These are phyloP conservation scores for Sterrhoptilus dennistouni DNA, from an alignment of 2,113 vertebrate species.

Conservation along the genomic window DNA sequence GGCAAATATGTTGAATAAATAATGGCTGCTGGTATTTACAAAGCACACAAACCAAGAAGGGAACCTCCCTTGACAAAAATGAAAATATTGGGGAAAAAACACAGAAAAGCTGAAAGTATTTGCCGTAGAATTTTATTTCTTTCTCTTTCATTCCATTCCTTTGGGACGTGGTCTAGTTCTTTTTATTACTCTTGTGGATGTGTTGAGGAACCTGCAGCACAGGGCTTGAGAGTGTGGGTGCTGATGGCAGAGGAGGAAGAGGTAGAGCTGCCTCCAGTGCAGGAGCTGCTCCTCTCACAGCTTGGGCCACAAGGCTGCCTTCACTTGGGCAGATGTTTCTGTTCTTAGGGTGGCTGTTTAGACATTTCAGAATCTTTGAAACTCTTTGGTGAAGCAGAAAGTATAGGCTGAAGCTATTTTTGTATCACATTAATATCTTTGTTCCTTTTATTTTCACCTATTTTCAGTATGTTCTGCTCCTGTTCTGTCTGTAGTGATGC, in stretches of 20 bases:
- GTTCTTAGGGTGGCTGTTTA: background rate
- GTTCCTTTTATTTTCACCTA: background rate
- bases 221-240: background rate
- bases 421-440: background rate
- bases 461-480: background rate
- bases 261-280: background rate
- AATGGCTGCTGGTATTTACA: conserved; percentile 44
- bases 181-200: conserved; percentile 18
- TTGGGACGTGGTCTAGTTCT: conserved; percentile 24
- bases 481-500: background rate
- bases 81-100: background rate
- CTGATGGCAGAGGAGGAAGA: background rate
- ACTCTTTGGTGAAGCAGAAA: background rate
- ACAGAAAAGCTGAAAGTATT: background rate
- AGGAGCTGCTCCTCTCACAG: background rate
- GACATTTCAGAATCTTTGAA: background rate
- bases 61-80: background rate
- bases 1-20: conserved; percentile 66
- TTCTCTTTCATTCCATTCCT: conserved; percentile 1
- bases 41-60: conserved; percentile 33
- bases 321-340: background rate
- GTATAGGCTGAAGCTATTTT: background rate
- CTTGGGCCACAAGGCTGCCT: background rate
- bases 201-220: background rate
- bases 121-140: background rate